These are phyloP conservation scores for Hypolimnas misippus DNA, from an alignment of 2,888 invertebrate genomes.

Conservation along the genomic window DNA sequence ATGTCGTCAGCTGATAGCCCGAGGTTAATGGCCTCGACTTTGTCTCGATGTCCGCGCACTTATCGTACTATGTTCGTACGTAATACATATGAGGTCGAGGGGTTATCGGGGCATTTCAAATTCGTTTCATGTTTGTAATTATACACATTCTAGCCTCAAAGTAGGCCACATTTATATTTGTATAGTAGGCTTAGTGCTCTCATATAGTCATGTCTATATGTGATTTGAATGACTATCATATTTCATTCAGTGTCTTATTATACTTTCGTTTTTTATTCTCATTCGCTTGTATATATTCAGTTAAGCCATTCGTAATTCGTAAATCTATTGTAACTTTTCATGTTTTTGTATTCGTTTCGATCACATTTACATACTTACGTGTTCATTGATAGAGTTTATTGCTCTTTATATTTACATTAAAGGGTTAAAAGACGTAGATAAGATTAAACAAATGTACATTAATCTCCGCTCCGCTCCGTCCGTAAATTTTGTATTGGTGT, in stretches of 20 bases:
- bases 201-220: neutral
- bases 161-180: slow-evolving; percentile 27
- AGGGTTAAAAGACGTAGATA: neutral
- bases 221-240: slow-evolving; percentile 3
- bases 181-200: slow-evolving; percentile 4
- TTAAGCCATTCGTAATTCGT: neutral
- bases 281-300: slow-evolving; percentile 5
- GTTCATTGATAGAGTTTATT: neutral
- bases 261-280: slow-evolving; percentile 7
- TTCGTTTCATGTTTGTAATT: slow-evolving; percentile 36
- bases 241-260: neutral
- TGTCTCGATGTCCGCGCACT: slow-evolving; percentile 72
- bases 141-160: slow-evolving; percentile 32
- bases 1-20: slow-evolving; percentile 81
- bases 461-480: too few relatives aligned
- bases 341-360: neutral
- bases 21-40: slow-evolving; percentile 78
- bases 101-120: slow-evolving; percentile 66
- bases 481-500: neutral
- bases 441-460: neutral
- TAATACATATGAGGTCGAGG: slow-evolving; percentile 59
- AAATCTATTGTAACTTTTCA: neutral
- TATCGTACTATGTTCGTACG: slow-evolving; percentile 58
- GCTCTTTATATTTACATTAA: neutral
- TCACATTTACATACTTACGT: neutral